Conservation (phyloP, 2,797 vertebrate genomes). For the Cercopithecus diana region DNA sequence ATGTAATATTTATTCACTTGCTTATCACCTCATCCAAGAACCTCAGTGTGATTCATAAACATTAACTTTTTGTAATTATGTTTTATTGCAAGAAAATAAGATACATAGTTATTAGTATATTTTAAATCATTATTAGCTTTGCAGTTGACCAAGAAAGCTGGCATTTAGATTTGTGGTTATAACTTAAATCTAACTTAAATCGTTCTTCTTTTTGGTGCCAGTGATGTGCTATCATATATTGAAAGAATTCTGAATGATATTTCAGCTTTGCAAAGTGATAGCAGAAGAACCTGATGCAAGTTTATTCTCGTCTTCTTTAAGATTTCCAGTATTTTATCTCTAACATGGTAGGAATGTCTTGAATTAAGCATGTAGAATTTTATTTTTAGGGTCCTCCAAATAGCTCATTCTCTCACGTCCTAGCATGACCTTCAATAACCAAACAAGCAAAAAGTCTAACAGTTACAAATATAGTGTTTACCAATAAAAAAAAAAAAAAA, state of each 20-base stretch:
- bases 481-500: neutral
- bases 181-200: neutral
- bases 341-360: conserved; percentile 19
- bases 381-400: neutral
- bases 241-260: neutral
- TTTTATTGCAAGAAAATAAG: conserved; percentile 26
- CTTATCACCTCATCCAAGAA: conserved; percentile 52
- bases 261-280: neutral
- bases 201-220: neutral
- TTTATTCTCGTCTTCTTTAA: neutral
- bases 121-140: conserved; percentile 35
- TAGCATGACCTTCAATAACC: neutral
- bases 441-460: neutral
- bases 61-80: conserved; percentile 44
- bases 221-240: neutral
- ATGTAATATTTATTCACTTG: conserved; percentile 49
- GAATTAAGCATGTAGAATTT: neutral
- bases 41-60: conserved; percentile 48
- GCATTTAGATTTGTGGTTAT: neutral
- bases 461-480: neutral
- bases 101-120: neutral
- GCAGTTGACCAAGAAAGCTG: neutral
- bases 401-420: neutral
- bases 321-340: neutral
- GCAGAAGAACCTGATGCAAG: neutral